Conservation (phyloP, 2,113 vertebrate genomes). For the Otis tarda region DNA sequence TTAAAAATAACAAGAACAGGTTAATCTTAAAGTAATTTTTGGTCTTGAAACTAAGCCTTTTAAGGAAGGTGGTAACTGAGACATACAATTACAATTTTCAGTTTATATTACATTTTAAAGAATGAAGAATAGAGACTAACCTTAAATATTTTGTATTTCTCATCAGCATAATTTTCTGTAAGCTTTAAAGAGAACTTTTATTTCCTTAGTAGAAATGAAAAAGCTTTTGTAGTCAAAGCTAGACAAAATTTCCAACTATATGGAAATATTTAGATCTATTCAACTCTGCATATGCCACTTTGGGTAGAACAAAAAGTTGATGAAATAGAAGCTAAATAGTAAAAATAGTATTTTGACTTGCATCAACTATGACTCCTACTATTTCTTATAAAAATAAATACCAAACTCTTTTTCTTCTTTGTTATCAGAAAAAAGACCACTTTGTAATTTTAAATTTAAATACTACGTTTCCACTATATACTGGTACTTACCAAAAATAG, state of each 20-base stretch:
- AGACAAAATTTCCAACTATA: not conserved
- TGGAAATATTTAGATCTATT: not conserved
- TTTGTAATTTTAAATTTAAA: not conserved
- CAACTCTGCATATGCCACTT: not conserved
- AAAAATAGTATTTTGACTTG: not conserved
- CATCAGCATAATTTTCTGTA: not conserved
- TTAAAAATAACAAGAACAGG: not conserved
- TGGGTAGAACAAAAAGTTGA: not conserved
- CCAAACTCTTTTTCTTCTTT: not conserved
- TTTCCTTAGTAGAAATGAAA: not conserved
- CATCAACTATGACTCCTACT: not conserved
- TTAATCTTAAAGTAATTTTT: not conserved
- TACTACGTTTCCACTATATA: not conserved
- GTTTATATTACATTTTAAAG: not conserved
- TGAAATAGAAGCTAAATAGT: not conserved
- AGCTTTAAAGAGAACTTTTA: not conserved
- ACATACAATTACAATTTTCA: not conserved
- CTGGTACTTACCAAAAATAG: not conserved
- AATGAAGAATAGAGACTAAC: not conserved
- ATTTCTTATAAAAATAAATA: not conserved
- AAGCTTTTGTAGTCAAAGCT: not conserved
- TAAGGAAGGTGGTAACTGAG: not conserved
- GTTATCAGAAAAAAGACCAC: not conserved
- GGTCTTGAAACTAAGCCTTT: not conserved
- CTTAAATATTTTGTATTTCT: not conserved